Evolutionary conservation across 2,113 vertebrate genomes (phyloP).

Genomic region (Ifrita kowaldi): DNA sequence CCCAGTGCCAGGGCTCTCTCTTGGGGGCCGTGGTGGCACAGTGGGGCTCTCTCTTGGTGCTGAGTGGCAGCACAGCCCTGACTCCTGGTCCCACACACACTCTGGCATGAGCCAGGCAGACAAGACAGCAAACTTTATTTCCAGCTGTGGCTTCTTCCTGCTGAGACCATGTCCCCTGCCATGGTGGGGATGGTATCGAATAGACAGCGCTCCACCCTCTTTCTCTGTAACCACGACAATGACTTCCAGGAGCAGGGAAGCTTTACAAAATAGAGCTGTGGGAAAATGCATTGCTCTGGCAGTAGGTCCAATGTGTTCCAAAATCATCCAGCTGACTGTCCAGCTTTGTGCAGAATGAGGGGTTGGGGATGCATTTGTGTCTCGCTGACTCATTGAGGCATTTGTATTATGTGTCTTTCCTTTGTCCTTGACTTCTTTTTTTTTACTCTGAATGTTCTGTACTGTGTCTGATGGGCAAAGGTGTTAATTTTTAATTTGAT

Average conservation of each 20-base stretch:
- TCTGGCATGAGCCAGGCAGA: neutral
- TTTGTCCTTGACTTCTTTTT: neutral
- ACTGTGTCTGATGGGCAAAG: neutral
- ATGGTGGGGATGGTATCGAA: too few species aligned
- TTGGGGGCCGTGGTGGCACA: fast-evolving
- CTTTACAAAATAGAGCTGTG: neutral
- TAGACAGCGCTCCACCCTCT: fast-evolving
- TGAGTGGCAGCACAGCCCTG: neutral
- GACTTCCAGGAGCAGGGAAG: neutral
- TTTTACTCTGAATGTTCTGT: neutral
- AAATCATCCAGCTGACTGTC: neutral
- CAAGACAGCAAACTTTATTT: neutral
- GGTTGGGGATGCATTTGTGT: fast-evolving
- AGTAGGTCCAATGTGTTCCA: neutral
- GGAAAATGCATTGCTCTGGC: neutral
- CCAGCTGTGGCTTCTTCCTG: neutral
- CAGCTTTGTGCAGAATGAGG: neutral
- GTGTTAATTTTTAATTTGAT: neutral
- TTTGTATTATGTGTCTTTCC: neutral
- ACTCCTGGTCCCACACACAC: neutral
- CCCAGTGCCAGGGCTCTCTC: neutral
- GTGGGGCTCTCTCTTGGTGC: neutral
- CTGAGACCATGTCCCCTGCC: neutral
- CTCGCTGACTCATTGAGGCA: neutral
- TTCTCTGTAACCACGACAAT: neutral